These are phyloP conservation scores for Drosophila phalerata DNA, from an alignment of 2,888 invertebrate species.

Conservation along the genomic window DNA sequence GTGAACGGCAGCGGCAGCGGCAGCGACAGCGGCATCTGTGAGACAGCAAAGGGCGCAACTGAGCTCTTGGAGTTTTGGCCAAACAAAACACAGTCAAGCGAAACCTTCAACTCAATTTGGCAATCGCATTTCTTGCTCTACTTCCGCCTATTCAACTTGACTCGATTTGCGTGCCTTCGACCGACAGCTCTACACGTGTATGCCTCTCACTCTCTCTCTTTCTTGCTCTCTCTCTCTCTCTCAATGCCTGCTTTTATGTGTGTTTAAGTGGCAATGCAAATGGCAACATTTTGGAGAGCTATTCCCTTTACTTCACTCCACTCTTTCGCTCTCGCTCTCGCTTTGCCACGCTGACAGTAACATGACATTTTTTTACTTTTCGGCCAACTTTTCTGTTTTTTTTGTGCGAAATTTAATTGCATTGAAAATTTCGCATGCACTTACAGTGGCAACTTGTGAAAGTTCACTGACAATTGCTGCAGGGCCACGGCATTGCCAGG, in stretches of 20 bases:
- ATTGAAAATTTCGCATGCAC: slow-evolving; percentile 74
- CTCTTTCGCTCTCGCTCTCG: neutral
- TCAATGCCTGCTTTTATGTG: slow-evolving; percentile 65
- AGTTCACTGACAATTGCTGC: slow-evolving; percentile 60
- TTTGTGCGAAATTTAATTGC: slow-evolving; percentile 77
- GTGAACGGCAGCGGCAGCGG: slow-evolving; percentile 41
- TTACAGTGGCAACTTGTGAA: slow-evolving; percentile 56
- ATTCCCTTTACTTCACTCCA: slow-evolving; percentile 54
- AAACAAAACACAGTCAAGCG: slow-evolving; percentile 82
- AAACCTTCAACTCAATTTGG: slow-evolving; percentile 81
- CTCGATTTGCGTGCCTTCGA: slow-evolving; percentile 78
- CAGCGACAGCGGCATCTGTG: slow-evolving; percentile 28
- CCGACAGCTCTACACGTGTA: slow-evolving; percentile 50
- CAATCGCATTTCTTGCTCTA: slow-evolving; percentile 82
- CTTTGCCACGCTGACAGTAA: slow-evolving; percentile 67
- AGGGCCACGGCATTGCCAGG: slow-evolving; percentile 5
- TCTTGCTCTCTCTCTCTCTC: neutral
- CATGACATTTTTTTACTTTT: slow-evolving; percentile 65
- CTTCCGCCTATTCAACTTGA: slow-evolving; percentile 82
- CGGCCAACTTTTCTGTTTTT: slow-evolving; percentile 39
- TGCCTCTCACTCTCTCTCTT: neutral
- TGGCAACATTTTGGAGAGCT: slow-evolving; percentile 76
- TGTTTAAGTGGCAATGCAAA: slow-evolving; percentile 82
- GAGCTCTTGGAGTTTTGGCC: slow-evolving; percentile 69
- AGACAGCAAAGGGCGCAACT: slow-evolving; percentile 66